phyloP scores from a whole-genome alignment of 1,140 invertebrate species.

The Littorina saxatilis region DNA sequence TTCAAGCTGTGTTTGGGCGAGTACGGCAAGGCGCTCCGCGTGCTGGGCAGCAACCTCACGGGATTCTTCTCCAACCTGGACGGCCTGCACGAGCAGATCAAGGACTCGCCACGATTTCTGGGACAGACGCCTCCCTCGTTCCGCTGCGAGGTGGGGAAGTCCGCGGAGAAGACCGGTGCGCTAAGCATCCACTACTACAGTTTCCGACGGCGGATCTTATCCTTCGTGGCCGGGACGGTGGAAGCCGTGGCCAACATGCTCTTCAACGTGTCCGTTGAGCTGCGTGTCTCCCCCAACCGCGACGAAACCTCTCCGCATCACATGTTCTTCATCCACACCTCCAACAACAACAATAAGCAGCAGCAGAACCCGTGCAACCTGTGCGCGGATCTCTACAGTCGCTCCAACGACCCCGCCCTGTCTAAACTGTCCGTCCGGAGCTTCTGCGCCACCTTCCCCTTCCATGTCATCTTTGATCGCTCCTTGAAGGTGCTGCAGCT shows the following conservation, averaged over 20 bases:
- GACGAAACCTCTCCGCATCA: conserved; percentile 58
- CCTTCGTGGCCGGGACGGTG: conserved; percentile 73
- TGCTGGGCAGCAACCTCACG: conserved; percentile 70
- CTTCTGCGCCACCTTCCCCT: conserved; percentile 96
- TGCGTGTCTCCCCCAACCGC: conserved; percentile 54
- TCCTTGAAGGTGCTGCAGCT: conserved; percentile 89
- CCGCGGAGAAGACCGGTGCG: not conserved
- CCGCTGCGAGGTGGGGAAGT: conserved; percentile 77
- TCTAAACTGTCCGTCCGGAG: conserved; percentile 77
- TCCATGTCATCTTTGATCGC: conserved; percentile 94
- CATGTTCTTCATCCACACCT: conserved; percentile 57
- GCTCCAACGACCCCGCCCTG: conserved; percentile 56
- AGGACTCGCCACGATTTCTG: conserved; percentile 60
- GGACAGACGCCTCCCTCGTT: conserved; percentile 73
- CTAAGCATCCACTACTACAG: conserved; percentile 75
- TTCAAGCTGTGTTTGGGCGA: conserved; percentile 64
- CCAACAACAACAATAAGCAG: conserved; percentile 36
- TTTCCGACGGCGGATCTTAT: conserved; percentile 65
- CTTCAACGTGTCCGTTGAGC: conserved; percentile 53
- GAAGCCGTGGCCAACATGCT: conserved; percentile 84
- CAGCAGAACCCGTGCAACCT: conserved; percentile 14
- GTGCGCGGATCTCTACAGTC: conserved; percentile 19
- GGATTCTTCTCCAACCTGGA: conserved; percentile 74
- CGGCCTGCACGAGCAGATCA: conserved; percentile 72
- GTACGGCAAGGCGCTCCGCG: conserved; percentile 68